phyloP scores from a whole-genome alignment of 2,113 vertebrate genomes.

The Uria lomvia region DNA sequence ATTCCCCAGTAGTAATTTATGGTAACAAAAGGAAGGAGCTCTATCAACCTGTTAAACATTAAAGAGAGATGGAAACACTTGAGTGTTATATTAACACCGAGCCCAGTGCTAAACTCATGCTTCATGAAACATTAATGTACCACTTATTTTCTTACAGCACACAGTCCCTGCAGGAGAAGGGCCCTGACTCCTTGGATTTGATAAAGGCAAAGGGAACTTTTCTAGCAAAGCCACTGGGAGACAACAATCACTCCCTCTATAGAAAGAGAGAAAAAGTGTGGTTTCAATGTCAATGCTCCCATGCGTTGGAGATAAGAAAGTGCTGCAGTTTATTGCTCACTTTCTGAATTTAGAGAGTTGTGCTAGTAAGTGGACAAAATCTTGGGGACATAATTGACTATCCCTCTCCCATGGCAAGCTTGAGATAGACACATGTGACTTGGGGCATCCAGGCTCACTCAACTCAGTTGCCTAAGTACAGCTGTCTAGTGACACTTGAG shows the following conservation, averaged over 20 bases:
- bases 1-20: constrained; percentile 78
- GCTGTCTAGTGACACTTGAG: neutral
- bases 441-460: neutral
- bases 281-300: neutral
- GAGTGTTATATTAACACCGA: neutral
- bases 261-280: neutral
- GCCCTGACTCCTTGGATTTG: neutral
- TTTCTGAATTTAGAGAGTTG: neutral
- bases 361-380: neutral
- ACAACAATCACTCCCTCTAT: neutral
- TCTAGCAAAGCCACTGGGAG: neutral
- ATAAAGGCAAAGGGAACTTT: neutral
- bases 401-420: neutral
- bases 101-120: neutral
- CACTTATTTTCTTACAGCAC: neutral
- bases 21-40: constrained; percentile 74
- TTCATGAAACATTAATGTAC: constrained; percentile 38
- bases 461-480: neutral
- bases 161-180: neutral
- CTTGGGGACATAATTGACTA: neutral
- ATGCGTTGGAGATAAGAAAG: neutral
- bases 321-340: neutral
- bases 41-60: constrained; percentile 77
- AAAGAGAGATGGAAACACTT: constrained; percentile 30
- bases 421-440: neutral